Base-by-base conservation (phyloP, 1,140 invertebrate genomes). In the Cardiocondyla obscurior region DNA sequence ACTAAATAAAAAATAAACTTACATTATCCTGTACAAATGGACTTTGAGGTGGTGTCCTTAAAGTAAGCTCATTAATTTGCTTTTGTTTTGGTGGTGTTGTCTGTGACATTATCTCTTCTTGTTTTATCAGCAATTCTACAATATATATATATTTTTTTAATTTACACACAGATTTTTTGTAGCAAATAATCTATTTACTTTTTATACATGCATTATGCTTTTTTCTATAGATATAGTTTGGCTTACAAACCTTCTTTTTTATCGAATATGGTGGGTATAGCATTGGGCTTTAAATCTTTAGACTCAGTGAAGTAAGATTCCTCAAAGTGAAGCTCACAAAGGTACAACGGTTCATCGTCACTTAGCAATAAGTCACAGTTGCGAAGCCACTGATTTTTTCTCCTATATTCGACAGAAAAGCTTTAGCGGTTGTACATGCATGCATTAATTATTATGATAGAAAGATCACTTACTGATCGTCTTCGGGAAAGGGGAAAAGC, bases 301-400 rank as follows among this genome's bases (percentile, higher is more conserved):
- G 57, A 62, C n/a, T 28, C 0, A 0, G 51, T 84, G 36, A 90
- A 89, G 46, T 58, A 19, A 2, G 3, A 22, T 58, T 83, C 74
- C 14, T 87, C 86, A 69, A 90, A 91, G 39, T 91, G 89, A 3
- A 91, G 28, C 76, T 91, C 83, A 14, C 90, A 91, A 2, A 90
- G 19, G 55, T 70, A 12, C 49, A 81, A 0, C 62, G 25, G 12
- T 14, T 51, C 16, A n/a, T 81, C 82, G 8, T 51, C 7, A 22
- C 10, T 65, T 16, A 33, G 25, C 8, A n/a, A 33, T 16, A 77
- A 53, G 30, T 79, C 69, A 28, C 84, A 90, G 49, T 85, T 86
- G 0, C 64, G 79, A 5, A 87, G 19, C 89, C 89, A 90, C 28
- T 86, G 46, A 12, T 70, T 42, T 3, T 60, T 79, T 46, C 74